phyloP scores from a whole-genome alignment of 2,797 vertebrate genomes.

The Diglossa cyanea region DNA sequence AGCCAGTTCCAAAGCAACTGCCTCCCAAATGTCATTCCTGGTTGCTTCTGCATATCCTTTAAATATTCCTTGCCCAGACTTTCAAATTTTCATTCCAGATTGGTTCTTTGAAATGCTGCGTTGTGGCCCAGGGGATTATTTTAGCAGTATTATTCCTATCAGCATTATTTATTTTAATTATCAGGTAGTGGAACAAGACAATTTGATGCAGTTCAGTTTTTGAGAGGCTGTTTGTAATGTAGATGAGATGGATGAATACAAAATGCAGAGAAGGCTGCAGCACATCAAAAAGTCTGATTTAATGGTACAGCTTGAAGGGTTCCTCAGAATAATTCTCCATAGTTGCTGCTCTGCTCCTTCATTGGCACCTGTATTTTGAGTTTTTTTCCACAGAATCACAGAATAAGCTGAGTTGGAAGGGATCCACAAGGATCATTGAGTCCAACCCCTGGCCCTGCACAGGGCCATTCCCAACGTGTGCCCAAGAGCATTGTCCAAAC shows the following conservation, averaged over 20 bases:
- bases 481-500: not conserved
- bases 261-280: not conserved
- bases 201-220: not conserved
- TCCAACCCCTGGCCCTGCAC: not conserved
- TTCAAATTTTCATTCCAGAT: constrained; percentile 14
- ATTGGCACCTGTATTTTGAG: not conserved
- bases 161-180: constrained; percentile 43
- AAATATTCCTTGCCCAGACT: not conserved
- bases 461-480: not conserved
- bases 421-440: not conserved
- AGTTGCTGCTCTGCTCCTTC: not conserved
- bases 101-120: not conserved
- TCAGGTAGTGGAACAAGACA: constrained; percentile 5
- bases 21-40: not conserved
- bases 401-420: not conserved
- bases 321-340: not conserved
- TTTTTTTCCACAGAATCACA: not conserved
- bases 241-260: not conserved
- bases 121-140: not conserved
- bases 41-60: not conserved
- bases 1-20: not conserved
- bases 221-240: not conserved
- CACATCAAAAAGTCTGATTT: not conserved
- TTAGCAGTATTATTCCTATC: constrained; percentile 14
- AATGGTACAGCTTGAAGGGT: not conserved